These are phyloP conservation scores for Lagopus muta DNA, from an alignment of 2,113 vertebrate species.

Conservation along the genomic window DNA sequence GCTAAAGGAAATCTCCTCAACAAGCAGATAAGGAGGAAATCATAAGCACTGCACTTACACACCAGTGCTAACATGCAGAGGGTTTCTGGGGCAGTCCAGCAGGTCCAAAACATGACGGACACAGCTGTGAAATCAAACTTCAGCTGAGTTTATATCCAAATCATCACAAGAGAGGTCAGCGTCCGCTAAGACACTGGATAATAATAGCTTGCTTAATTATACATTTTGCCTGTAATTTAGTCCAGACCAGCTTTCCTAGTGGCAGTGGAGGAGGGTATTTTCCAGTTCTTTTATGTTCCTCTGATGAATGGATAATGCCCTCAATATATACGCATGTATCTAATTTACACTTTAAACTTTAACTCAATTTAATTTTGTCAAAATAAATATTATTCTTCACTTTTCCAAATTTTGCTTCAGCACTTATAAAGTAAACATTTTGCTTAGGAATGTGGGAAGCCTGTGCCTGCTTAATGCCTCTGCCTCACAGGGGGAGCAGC, in stretches of 20 bases:
- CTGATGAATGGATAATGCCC: constrained; percentile 42
- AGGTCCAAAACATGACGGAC: background rate
- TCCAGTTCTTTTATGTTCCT: constrained; percentile 53
- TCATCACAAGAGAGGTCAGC: constrained; percentile 1
- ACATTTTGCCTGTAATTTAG: constrained; percentile 47
- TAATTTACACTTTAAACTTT: constrained; percentile 59
- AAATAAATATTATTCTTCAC: constrained; percentile 64
- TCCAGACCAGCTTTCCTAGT: constrained; percentile 51
- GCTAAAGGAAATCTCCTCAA: background rate
- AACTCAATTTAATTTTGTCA: constrained; percentile 52
- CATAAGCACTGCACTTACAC: background rate
- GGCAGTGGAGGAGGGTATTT: constrained; percentile 36
- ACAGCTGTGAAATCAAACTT: constrained; percentile 49
- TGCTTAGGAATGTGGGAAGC: constrained; percentile 32
- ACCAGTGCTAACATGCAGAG: background rate
- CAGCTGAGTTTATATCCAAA: background rate
- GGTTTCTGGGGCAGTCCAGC: background rate
- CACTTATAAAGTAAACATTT: constrained; percentile 47
- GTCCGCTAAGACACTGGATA: constrained; percentile 37
- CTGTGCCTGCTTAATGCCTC: background rate
- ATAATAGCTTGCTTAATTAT: constrained; percentile 60
- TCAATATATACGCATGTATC: constrained; percentile 2
- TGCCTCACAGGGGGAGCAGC: background rate
- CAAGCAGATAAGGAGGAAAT: background rate
- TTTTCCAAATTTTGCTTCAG: constrained; percentile 53